These are phyloP conservation scores for Taeniopygia guttata DNA, from an alignment of 2,797 vertebrate species.

Conservation along the genomic window DNA sequence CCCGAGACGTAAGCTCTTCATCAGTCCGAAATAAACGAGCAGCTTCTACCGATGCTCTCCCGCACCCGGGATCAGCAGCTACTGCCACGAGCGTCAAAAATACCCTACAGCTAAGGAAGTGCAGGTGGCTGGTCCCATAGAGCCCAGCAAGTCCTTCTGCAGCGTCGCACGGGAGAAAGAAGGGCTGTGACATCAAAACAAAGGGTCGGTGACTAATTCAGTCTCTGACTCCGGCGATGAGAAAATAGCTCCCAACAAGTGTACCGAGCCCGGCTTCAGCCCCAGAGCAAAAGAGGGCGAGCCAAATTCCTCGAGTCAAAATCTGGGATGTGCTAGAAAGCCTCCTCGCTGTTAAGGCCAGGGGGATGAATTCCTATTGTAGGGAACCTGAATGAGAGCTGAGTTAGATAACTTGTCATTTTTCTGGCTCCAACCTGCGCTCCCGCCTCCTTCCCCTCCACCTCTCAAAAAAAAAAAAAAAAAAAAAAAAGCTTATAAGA, in stretches of 20 bases:
- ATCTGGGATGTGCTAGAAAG: slow-evolving; percentile 19
- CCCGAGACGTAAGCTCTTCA: neutral
- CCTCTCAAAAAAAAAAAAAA: neutral
- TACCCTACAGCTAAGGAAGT: neutral
- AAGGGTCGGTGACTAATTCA: slow-evolving; percentile 4
- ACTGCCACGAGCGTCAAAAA: neutral
- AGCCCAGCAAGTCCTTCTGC: neutral
- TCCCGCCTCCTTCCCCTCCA: neutral
- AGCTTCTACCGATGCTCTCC: neutral
- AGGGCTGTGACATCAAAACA: neutral
- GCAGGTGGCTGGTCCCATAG: neutral
- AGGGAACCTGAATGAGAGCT: neutral
- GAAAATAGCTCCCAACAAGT: slow-evolving; percentile 8
- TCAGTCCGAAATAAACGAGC: neutral
- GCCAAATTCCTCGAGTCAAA: slow-evolving; percentile 53
- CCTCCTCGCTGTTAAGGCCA: neutral
- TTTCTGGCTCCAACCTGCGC: neutral
- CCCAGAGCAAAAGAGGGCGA: slow-evolving; percentile 44
- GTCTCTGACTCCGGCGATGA: neutral
- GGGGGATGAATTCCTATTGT: neutral
- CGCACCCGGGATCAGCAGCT: neutral
- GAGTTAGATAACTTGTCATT: slow-evolving; percentile 34
- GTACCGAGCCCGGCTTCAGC: neutral
- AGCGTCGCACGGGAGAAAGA: neutral
- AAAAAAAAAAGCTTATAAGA: neutral